A percentile compares a stretch with the other conserved stretches of the same genome.
Conservation (phyloP, 2,888 invertebrate species). For the Yponomeuta plumbellus region DNA sequence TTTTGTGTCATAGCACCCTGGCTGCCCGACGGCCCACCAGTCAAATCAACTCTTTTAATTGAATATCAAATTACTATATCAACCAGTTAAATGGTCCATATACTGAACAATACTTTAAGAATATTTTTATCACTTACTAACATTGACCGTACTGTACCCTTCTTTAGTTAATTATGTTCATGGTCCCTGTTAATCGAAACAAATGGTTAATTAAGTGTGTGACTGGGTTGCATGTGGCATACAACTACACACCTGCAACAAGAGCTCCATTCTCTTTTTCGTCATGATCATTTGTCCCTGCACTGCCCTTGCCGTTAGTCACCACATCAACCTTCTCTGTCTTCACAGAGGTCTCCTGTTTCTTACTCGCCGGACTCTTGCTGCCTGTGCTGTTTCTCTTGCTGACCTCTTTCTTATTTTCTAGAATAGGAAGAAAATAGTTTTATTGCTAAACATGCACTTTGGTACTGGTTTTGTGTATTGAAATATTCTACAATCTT, state of each 20-base stretch:
- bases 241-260: constrained; percentile 33
- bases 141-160: no score
- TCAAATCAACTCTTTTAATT: no score
- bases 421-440: neutral
- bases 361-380: neutral
- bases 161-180: no score
- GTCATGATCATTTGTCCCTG: neutral
- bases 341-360: neutral
- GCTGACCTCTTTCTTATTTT: constrained; percentile 18
- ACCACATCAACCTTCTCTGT: neutral
- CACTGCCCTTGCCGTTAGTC: neutral
- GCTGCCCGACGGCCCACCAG: no score
- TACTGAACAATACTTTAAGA: no score
- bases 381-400: neutral
- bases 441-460: constrained; percentile 18
- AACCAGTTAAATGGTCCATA: no score
- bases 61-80: no score
- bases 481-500: constrained; percentile 22
- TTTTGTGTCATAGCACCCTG: no score
- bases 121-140: no score
- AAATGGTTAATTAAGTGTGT: neutral
- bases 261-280: neutral
- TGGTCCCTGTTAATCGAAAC: no score
- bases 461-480: constrained; percentile 27
- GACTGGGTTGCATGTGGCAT: neutral